Base-by-base conservation (phyloP, 2,797 vertebrate genomes). In the Falco naumanni region DNA sequence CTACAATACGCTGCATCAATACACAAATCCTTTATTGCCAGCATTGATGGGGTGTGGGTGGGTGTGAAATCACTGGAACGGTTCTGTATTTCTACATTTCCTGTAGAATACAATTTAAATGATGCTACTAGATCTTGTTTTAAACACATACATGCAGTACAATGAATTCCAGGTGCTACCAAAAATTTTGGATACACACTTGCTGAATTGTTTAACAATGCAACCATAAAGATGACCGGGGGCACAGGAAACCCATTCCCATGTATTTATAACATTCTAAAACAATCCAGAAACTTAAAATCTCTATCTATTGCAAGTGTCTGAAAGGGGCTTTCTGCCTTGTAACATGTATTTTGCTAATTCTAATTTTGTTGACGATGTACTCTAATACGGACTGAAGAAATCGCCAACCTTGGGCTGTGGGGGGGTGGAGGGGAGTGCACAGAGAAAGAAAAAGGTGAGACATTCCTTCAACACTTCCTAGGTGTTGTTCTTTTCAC, bases 401-500 rank as follows among this genome's bases (percentile, higher is more conserved):
- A 69, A 33, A 16, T 26, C 9, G 50, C 39, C 33, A 48, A 51
- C 11, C 10, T 41, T 41, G 41, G 13, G 41, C 41, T 41, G 37
- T 37, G 37, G 10, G 19, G 6, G 8, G 2, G 2, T 1, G 28
- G 13, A 4, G 4, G 16, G 7, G 13, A 26, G 28, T 5, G 3
- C 41, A 41, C 41, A 22, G 48, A 28, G 16, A 33, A 59, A 50
- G 24, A 66, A 41, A 48, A 57, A 65, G 6, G 7, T 51, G 15
- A 43, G 11, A 84, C 74, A 51, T 4, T 47, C 47, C 37, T 51
- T 56, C 7, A 1, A 41, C 50, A 34, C 26, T 47, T 84, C 26
- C 11, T 37, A 48, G 1, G 34, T 39, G 16, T 15, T 79, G 24
- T 45, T 54, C 37, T 68, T 86, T 90, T 86, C 47, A 80, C 26